Base-by-base conservation (phyloP, 2,113 vertebrate genomes). In the Neolamprologus brichardi region DNA sequence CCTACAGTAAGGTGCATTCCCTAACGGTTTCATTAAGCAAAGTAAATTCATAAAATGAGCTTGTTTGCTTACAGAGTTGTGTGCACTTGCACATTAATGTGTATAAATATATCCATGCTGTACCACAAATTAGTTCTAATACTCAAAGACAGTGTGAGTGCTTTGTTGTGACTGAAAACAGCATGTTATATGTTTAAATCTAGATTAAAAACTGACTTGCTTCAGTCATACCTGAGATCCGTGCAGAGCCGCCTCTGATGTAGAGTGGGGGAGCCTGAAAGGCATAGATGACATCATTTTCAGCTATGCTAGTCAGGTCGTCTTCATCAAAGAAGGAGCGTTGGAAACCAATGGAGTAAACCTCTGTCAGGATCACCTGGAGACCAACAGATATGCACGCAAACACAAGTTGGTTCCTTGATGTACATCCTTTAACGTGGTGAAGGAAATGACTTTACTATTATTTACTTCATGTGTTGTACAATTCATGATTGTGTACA, bases 301-400 rank as follows among this genome's bases (percentile, higher is more conserved):
- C 97, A 0, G 97, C 96, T 0, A 98, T 96, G 49, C 91, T 87
- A 15, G 96, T 96, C 92, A 99, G 94, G 81, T 98, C 97, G 2
- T 98, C 97, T 20, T 97, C 94, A 28, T 99, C 97, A 1, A 96
- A 97, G 92, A 99, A 97, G 14, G 98, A 99, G 86, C 98, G 97
- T 83, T 98, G 97, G 95, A 98, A 97, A 2, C 98, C 98, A 10
- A 89, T 96, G 25, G 97, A 94, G 90, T 97, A 97, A 87, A 99
- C 82, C 93, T 99, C 98, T 2, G 96, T 97, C 94, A 99, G 96
- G 94, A 99, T 98, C 88, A 99, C 97, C 98, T 99, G 91, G 30
- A 79, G 53, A 77, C 14, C 3, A 2, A 79, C 5, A 87, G 9
- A 83, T 8, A 83, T 15, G 83, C 44, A 64, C 2, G 77, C 41